Conservation (phyloP, 2,113 vertebrate genomes). For the Odontesthes bonariensis region DNA sequence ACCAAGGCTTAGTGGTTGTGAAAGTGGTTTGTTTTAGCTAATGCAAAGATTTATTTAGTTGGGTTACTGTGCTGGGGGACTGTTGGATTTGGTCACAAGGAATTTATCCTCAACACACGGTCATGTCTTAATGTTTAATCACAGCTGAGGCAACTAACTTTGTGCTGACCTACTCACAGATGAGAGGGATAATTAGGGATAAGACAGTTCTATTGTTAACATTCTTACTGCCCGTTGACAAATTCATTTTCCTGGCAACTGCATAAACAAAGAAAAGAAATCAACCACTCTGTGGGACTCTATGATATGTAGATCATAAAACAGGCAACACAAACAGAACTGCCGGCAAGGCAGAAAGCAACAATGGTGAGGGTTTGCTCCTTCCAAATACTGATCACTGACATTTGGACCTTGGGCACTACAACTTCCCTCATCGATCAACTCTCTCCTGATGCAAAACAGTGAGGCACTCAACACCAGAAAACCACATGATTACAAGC, state of each 20-base stretch:
- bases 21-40: slow-evolving; percentile 2
- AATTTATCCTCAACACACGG: slow-evolving; percentile 25
- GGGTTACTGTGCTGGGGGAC: slow-evolving; percentile 6
- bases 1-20: slow-evolving; percentile 39
- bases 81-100: slow-evolving; percentile 10
- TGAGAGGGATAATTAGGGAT: not conserved
- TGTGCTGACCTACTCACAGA: not conserved
- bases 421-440: not conserved
- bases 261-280: not conserved
- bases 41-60: slow-evolving; percentile 21
- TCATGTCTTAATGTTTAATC: slow-evolving; percentile 6
- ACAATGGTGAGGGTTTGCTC: not conserved
- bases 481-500: not conserved
- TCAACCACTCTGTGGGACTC: not conserved
- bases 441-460: not conserved
- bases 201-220: not conserved
- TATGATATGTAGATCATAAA: not conserved
- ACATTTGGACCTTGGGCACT: slow-evolving; percentile 4
- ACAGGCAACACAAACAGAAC: slow-evolving; percentile 3
- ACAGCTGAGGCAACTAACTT: not conserved
- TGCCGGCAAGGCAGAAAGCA: not conserved
- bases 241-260: not conserved
- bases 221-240: not conserved
- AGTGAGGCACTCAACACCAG: not conserved
- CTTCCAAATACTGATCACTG: not conserved